Conservation (phyloP, 2,888 invertebrate genomes). For the Parnassius mnemosyne region DNA sequence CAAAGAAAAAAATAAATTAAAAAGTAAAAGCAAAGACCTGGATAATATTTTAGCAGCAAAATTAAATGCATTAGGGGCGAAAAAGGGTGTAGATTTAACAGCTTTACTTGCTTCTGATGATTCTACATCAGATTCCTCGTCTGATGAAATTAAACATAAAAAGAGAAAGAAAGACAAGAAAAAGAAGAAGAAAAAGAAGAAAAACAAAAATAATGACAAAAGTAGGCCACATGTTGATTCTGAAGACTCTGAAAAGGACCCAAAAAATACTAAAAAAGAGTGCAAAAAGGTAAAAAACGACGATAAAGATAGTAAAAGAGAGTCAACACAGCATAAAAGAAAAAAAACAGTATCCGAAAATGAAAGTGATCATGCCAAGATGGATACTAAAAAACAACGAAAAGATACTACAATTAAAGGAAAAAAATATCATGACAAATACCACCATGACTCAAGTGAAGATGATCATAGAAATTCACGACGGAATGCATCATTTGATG, state of each 20-base stretch:
- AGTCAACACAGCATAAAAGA: constrained; percentile 29
- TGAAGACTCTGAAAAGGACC: constrained; percentile 7
- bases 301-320: constrained; percentile 18
- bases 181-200: constrained; percentile 44
- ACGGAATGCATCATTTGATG: constrained; percentile 20
- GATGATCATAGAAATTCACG: constrained; percentile 57
- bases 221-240: constrained; percentile 34
- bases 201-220: constrained; percentile 54
- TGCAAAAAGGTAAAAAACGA: constrained; percentile 10
- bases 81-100: constrained; percentile 57
- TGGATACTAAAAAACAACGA: constrained; percentile 33
- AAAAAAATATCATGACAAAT: constrained; percentile 21
- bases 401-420: constrained; percentile 22
- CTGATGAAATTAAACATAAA: constrained; percentile 43
- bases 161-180: constrained; percentile 58
- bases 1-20: constrained; percentile 73
- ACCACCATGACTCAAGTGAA: constrained; percentile 18
- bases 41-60: constrained; percentile 86
- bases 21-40: constrained; percentile 76
- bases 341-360: constrained; percentile 27
- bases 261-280: constrained; percentile 20
- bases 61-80: constrained; percentile 82
- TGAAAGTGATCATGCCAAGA: constrained; percentile 32
- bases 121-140: constrained; percentile 53
- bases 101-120: constrained; percentile 59